phyloP scores from a whole-genome alignment of 2,888 invertebrate species.

The Operophtera brumata region DNA sequence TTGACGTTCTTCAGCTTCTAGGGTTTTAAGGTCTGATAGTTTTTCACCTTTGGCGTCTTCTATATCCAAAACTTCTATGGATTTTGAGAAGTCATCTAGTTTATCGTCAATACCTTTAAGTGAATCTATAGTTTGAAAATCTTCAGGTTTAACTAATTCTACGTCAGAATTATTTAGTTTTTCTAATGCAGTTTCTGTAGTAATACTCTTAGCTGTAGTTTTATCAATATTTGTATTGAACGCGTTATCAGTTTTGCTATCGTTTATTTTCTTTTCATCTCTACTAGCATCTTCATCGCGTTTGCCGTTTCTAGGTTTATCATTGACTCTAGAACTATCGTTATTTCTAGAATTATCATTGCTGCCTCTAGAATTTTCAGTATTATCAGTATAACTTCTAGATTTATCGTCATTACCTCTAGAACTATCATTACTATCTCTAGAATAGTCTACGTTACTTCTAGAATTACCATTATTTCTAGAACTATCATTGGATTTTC shows the following conservation, averaged over 20 bases:
- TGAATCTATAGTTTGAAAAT: constrained; percentile 47
- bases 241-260: constrained; percentile 45
- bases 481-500: background rate
- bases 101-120: constrained; percentile 71
- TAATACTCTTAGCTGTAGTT: constrained; percentile 29
- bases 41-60: constrained; percentile 68
- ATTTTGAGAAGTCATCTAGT: constrained; percentile 63
- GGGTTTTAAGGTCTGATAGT: constrained; percentile 58
- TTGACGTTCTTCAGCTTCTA: constrained; percentile 74
- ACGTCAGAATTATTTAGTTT: constrained; percentile 47
- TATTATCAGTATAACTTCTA: background rate
- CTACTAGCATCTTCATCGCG: constrained; percentile 33
- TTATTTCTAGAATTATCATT: constrained; percentile 22
- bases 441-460: background rate
- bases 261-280: constrained; percentile 59
- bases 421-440: background rate
- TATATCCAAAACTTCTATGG: constrained; percentile 71
- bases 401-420: background rate
- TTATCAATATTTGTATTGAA: constrained; percentile 39
- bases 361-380: background rate
- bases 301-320: constrained; percentile 15
- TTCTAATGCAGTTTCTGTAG: constrained; percentile 34
- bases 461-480: constrained; percentile 6
- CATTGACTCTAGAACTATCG: constrained; percentile 30
- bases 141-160: constrained; percentile 45